Percentiles rank a stretch among this genome's conserved stretches.
Conservation (phyloP, 2,797 vertebrate species). For the Aselliscus stoliczkanus region DNA sequence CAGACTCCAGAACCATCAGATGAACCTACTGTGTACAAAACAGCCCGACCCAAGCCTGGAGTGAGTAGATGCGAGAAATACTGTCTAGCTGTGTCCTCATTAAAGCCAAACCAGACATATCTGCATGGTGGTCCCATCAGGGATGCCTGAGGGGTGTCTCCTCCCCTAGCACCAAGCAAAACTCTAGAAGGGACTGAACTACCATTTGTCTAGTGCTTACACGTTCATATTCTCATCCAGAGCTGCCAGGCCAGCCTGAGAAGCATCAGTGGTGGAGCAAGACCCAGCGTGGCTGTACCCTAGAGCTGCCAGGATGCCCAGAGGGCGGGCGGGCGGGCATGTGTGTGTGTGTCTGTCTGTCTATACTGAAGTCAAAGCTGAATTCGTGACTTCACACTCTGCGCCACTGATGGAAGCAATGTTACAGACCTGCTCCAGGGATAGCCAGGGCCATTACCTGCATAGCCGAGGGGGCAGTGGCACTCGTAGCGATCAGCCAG, state of each 20-base stretch:
- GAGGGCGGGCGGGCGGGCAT: no score
- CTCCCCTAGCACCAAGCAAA: neutral
- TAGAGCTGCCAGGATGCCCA: neutral
- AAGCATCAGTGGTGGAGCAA: neutral
- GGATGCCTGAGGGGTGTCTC: neutral
- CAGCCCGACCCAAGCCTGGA: neutral
- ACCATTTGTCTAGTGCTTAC: neutral
- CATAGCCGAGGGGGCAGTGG: constrained; percentile 87
- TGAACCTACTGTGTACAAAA: neutral
- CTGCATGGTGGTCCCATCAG: neutral
- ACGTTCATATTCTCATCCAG: no score
- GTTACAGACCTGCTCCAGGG: neutral
- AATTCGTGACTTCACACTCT: neutral
- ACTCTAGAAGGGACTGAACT: neutral
- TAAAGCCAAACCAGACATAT: neutral
- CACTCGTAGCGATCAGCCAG: constrained; percentile 90
- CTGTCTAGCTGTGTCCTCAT: neutral
- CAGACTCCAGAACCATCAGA: neutral
- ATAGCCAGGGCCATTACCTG: constrained; percentile 81
- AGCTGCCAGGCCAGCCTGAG: neutral
- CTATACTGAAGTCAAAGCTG: neutral
- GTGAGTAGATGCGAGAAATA: neutral
- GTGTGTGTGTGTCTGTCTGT: neutral
- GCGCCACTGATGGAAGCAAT: fast-evolving
- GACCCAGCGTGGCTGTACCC: neutral